Evolutionary conservation across 2,888 invertebrate species (phyloP).

Genomic region (Electrophaes corylata): DNA sequence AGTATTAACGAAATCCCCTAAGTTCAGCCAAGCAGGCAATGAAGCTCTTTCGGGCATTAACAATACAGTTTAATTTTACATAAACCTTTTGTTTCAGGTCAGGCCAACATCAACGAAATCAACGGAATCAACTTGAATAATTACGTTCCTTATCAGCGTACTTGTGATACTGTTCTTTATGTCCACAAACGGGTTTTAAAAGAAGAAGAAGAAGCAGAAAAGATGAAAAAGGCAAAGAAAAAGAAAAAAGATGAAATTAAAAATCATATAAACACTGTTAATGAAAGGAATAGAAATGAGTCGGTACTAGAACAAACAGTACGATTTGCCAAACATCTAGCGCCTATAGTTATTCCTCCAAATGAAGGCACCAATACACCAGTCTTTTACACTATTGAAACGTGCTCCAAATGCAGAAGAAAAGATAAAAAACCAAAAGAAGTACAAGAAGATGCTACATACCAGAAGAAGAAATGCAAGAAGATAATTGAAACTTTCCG

Average conservation of each 20-base stretch:
- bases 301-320: conserved; percentile 67
- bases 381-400: conserved; percentile 66
- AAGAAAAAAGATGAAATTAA: conserved; percentile 33
- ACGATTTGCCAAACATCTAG: conserved; percentile 65
- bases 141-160: conserved; percentile 60
- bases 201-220: conserved; percentile 33
- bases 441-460: conserved; percentile 23
- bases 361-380: conserved; percentile 49
- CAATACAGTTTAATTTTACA: conserved; percentile 21
- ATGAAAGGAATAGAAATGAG: conserved; percentile 46
- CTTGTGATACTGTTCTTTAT: conserved; percentile 64
- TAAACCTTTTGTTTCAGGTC: conserved; percentile 23
- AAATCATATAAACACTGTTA: conserved; percentile 28
- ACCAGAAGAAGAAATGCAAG: conserved; percentile 45
- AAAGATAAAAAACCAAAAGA: conserved; percentile 43
- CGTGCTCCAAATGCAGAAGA: conserved; percentile 53
- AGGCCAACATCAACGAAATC: conserved; percentile 43
- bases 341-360: conserved; percentile 67
- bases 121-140: conserved; percentile 63
- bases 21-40: conserved; percentile 18
- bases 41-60: conserved; percentile 16
- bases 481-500: conserved; percentile 50
- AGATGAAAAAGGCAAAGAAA: conserved; percentile 30
- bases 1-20: conserved; percentile 18
- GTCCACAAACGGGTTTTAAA: conserved; percentile 65